These are phyloP conservation scores for Anguilla rostrata DNA, from an alignment of 2,113 vertebrate species.

Conservation along the genomic window DNA sequence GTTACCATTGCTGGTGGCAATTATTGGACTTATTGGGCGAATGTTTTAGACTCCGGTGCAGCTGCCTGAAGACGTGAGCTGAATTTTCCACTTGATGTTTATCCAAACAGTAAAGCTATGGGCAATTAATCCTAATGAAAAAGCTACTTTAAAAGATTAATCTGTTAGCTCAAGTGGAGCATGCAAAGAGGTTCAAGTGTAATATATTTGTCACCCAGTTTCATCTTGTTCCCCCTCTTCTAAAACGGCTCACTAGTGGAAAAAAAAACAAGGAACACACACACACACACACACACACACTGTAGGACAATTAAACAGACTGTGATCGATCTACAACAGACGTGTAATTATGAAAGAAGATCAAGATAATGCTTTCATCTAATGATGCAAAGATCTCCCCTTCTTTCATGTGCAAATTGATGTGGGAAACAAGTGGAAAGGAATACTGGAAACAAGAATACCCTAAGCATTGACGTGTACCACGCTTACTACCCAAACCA, in stretches of 20 bases:
- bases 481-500: neutral
- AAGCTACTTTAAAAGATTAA: conserved; percentile 25
- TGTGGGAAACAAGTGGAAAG: neutral
- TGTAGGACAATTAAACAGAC: neutral
- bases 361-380: neutral
- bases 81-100: conserved; percentile 12
- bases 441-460: neutral
- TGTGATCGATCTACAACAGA: neutral
- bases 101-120: conserved; percentile 1
- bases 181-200: conserved; percentile 6
- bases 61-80: conserved; percentile 4
- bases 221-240: neutral
- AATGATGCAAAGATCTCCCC: neutral
- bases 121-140: conserved; percentile 24
- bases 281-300: neutral
- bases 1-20: conserved; percentile 1
- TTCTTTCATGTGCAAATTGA: neutral
- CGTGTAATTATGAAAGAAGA: neutral
- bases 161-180: conserved; percentile 18
- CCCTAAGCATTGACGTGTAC: neutral
- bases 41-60: conserved; percentile 21
- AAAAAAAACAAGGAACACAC: neutral
- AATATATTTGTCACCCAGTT: conserved; percentile 18
- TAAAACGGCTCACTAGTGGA: neutral
- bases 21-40: conserved; percentile 10